Conservation (phyloP, 2,113 vertebrate species). For the Corythornis cristatus region DNA sequence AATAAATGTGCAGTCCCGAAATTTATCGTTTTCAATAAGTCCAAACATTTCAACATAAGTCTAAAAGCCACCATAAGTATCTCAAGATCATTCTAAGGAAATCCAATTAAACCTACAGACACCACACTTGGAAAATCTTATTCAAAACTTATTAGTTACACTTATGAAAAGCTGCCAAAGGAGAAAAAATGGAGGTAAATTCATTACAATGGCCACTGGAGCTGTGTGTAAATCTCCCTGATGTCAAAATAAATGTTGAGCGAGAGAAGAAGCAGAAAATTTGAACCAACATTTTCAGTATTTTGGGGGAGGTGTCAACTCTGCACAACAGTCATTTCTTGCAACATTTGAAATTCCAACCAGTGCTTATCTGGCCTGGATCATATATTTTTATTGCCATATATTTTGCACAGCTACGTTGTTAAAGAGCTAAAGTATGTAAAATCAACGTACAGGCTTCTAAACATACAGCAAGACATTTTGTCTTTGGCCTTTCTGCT, state of each 20-base stretch:
- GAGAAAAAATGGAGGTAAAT: not conserved
- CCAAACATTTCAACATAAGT: not conserved
- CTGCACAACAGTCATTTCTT: not conserved
- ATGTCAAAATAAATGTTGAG: not conserved
- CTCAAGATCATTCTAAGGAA: not conserved
- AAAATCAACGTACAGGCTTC: not conserved
- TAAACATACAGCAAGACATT: not conserved
- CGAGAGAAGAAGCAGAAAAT: not conserved
- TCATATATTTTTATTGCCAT: not conserved
- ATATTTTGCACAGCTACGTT: not conserved
- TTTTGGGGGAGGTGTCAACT: not conserved
- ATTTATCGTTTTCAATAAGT: not conserved
- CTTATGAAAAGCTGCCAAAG: not conserved
- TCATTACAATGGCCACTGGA: not conserved
- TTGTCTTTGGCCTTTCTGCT: not conserved
- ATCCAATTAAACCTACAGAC: not conserved
- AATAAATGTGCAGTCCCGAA: not conserved
- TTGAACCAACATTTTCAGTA: not conserved
- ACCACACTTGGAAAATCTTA: not conserved
- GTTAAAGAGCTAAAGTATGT: not conserved
- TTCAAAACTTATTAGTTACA: not conserved
- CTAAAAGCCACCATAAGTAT: not conserved
- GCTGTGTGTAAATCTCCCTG: not conserved
- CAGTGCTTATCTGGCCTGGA: not conserved
- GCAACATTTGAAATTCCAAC: not conserved